phyloP scores from a whole-genome alignment of 2,797 vertebrate genomes.

The Podargus strigoides region DNA sequence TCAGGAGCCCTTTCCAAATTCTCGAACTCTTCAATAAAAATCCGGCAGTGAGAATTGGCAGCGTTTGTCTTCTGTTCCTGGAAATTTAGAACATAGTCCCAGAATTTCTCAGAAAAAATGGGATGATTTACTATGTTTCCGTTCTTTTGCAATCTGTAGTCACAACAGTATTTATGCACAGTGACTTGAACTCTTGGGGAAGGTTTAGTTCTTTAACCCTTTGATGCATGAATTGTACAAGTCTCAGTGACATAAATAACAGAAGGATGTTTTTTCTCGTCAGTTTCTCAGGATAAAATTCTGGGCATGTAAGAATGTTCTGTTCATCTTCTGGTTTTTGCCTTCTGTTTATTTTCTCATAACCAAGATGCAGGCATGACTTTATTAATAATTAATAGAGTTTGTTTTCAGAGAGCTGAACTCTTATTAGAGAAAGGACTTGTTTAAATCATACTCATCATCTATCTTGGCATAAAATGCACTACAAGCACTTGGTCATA shows the following conservation, averaged over 20 bases:
- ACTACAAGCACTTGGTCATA: background rate
- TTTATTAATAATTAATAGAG: background rate
- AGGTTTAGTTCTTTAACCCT: constrained; percentile 57
- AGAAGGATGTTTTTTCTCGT: background rate
- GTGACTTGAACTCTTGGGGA: constrained; percentile 61
- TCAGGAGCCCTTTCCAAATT: constrained; percentile 57
- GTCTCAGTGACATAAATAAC: background rate
- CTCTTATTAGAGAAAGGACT: background rate
- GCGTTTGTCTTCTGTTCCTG: constrained; percentile 81
- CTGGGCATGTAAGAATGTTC: background rate
- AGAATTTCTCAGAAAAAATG: constrained; percentile 91
- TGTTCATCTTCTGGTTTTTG: background rate
- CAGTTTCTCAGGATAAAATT: background rate
- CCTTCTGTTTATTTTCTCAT: background rate
- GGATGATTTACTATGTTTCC: constrained; percentile 86
- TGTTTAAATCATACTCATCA: background rate
- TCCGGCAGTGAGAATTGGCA: constrained; percentile 78
- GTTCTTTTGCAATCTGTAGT: constrained; percentile 77
- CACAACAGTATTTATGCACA: constrained; percentile 64
- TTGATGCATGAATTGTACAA: background rate
- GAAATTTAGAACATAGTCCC: constrained; percentile 87
- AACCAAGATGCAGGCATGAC: background rate
- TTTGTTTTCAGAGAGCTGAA: background rate
- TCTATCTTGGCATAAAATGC: background rate
- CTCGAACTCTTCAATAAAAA: constrained; percentile 62